phyloP scores from a whole-genome alignment of 2,888 invertebrate genomes.

The Octodonta nipae region DNA sequence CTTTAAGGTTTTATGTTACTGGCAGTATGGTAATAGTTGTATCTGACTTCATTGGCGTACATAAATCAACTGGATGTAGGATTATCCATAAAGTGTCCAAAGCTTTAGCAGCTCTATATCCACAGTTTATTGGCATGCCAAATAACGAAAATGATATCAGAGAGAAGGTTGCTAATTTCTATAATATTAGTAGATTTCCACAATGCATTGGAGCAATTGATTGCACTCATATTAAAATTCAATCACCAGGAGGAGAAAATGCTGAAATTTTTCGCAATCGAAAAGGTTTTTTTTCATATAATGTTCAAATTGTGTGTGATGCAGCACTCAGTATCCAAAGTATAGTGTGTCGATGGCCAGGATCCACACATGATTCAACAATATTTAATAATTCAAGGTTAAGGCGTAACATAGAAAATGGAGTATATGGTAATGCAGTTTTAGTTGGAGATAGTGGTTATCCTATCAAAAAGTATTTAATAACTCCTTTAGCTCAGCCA shows the following conservation, averaged over 20 bases:
- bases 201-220: conserved; percentile 18
- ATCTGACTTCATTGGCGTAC: no score
- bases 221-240: conserved; percentile 23
- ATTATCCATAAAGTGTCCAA: no score
- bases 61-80: no score
- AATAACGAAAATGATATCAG: no score
- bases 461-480: conserved; percentile 16
- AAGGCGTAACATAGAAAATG: conserved; percentile 10
- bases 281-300: conserved; percentile 19
- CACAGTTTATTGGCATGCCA: no score
- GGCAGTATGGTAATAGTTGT: no score
- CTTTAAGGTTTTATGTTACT: no score
- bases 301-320: conserved; percentile 19
- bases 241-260: conserved; percentile 18
- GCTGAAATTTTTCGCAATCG: conserved; percentile 20
- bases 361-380: conserved; percentile 15
- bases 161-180: no score
- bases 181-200: conserved; percentile 10
- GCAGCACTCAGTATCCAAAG: conserved; percentile 15
- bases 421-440: conserved; percentile 10
- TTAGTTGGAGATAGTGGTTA: conserved; percentile 20
- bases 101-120: no score
- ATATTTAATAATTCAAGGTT: neutral
- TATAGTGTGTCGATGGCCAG: conserved; percentile 21
- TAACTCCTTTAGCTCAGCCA: conserved; percentile 12